Evolutionary conservation across 2,113 vertebrate genomes (phyloP), one percentile per base, ranked within the genome.

Genomic region (Todiramphus saurophagus): DNA sequence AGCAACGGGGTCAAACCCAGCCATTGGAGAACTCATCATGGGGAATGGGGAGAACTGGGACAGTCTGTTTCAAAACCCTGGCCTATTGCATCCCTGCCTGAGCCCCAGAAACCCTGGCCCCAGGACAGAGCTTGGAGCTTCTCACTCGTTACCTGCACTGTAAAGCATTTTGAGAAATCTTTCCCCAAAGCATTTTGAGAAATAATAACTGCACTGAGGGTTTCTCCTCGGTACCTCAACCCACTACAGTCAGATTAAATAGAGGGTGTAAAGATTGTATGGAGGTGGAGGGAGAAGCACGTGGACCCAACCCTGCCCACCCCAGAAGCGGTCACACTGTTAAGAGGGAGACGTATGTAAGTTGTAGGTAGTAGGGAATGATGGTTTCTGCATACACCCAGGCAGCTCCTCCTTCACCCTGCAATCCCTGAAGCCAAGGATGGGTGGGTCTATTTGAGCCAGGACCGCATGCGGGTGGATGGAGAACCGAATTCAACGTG

Each of bases 381-480:
- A 46, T 46, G 46, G 27, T 30, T 59, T 53, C 1, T 20, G 14
- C 9, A 16, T 7, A 17, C 10, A 27, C 72, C n/a, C 0, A 0
- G 66, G 35, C 33, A 46, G 21, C 28, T 77, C 28, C n/a, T 68
- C 35, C 46, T 63, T 63, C 30, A 11, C 14, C 39, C 64, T 51
- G 33, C 35, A 62, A 13, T 18, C 35, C 31, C 46, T 67, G 76
- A 56, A 72, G 46, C 48, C 66, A 23, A 53, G 33, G 37, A 31
- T 9, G 4, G n/a, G 43, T 7, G 8, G 31, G 11, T 14, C 69
- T 41, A 64, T n/a, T 37, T 1, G 7, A 69, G 43, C 37, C 30
- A 25, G 60, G n/a, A 8, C 53, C 63, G 35, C 13, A 28, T 6
- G 9, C 10, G 35, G 70, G 39, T 13, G 5, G 39, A 50, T 39